Evolutionary conservation across 2,113 vertebrate species (phyloP).

Genomic region (Hippocampus comes): DNA sequence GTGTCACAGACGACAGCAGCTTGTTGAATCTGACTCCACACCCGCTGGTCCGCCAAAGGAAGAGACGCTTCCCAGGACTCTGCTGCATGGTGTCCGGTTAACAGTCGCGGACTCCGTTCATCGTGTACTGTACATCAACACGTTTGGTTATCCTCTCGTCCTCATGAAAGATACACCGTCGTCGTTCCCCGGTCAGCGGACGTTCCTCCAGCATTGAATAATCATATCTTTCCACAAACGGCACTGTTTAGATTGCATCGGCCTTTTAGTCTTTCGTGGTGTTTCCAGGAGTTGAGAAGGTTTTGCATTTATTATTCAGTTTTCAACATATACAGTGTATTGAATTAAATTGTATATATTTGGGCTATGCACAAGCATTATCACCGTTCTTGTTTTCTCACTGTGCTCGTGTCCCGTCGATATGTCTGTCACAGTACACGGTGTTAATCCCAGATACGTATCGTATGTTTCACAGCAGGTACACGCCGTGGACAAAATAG

Average conservation of each 20-base stretch:
- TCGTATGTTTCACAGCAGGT: neutral
- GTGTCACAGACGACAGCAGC: constrained; percentile 89
- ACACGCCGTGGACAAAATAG: constrained; percentile 22
- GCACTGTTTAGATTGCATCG: neutral
- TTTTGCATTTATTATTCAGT: neutral
- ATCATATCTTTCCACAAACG: neutral
- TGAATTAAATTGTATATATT: constrained; percentile 35
- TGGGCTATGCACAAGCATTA: constrained; percentile 53
- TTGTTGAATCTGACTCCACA: constrained; percentile 90
- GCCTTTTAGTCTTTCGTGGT: neutral
- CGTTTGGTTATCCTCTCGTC: neutral
- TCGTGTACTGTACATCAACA: neutral
- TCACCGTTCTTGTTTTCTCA: constrained; percentile 7
- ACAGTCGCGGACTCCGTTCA: constrained; percentile 28
- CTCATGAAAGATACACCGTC: neutral
- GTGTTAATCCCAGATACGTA: neutral
- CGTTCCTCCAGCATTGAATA: neutral
- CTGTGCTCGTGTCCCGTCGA: constrained; percentile 28
- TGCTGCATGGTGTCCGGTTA: constrained; percentile 94
- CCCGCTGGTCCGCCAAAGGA: constrained; percentile 85
- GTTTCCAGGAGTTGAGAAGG: neutral
- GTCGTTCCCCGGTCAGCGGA: neutral
- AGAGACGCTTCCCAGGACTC: constrained; percentile 91
- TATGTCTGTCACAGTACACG: constrained; percentile 12
- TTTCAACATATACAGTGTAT: constrained; percentile 4